Base-by-base conservation (phyloP, 2,797 vertebrate species). In the Meriones psammophilus region DNA sequence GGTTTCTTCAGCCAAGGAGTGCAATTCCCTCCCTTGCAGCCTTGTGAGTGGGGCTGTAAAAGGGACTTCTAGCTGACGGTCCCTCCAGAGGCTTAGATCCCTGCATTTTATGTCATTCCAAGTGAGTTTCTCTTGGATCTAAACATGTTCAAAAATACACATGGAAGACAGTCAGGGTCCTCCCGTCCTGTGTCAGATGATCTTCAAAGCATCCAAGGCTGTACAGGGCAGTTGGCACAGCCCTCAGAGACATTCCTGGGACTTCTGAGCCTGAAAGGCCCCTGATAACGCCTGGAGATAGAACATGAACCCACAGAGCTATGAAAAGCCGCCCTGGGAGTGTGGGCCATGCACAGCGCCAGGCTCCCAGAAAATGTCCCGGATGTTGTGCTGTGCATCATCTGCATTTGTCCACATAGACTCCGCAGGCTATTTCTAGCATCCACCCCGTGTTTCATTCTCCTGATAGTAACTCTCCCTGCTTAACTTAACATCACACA, bases 41-140 rank as follows among this genome's bases (percentile, higher is more conserved):
- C 96, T 92, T 86, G 64, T 94, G 94, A 96, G 95, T 93, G 76
- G 73, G 64, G 69, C 69, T 88, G 79, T 20, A 91, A 85, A 89
- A 77, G 54, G 33, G 18, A 2, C 14, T 73, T 84, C 76, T 71
- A 88, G 60, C 54, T 88, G 79, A 80, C n/a, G 71, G 87, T 15
- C 14, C 14, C 92, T 91, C 56, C 12, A 36, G 94, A 79, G 64
- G 3, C 71, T 71, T 73, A 91, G 46, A 77, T 30, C 68, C 46
- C 10, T 89, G 46, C 36, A 89, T 93, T 94, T 94, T 81, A 46
- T 91, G 60, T 81, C 62, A 86, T 86, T 93, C 81, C 74, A 89
- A 84, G 42, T 60, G 60, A 93, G 84, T 94, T 94, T 30, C 60
- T 56, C 94, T 91, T 89, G 78, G 10, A 81, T 28, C 28, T 78